Evolutionary conservation across 2,113 vertebrate genomes (phyloP), one percentile per base, ranked within the genome.

Genomic region (Nanorana parkeri): DNA sequence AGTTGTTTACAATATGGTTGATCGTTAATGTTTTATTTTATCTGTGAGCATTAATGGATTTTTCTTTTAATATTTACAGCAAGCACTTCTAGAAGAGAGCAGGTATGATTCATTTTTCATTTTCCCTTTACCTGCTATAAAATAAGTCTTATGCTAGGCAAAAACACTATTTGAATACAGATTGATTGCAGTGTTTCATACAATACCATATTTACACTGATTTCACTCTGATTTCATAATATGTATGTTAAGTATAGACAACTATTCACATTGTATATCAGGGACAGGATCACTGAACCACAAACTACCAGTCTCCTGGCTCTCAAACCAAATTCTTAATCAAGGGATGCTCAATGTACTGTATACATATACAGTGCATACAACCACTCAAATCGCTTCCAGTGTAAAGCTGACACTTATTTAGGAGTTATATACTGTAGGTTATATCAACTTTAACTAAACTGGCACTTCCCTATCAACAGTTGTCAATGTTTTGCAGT

Each of bases 31-130:
- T 78, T 81, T 51, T 41, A 60, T 55, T 82, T 81, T 79, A 66
- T 71, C 17, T 73, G 19, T 54, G 52, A 56, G 55, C 26, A 68
- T 21, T 47, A 78, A 73, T 83, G 64, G 21, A 60, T 32, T 56
- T 79, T 82, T 58, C 1, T n/a, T 88, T 86, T 87, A 86, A 17
- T 88, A 10, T 86, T 93, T 92, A n/a, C 89, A 95, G 94, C 93
- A 89, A 93, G 88, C 87, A 85, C 91, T 85, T 83, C 90, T 88
- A 89, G 92, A 87, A 91, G 89, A 86, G 88, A 90, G 83, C 90
- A 95, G 94, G 93, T 94, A 93, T 75, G 91, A 81, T 55, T 67
- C 2, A 76, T 83, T 47, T 76, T 41, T 10, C 23, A 68, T 83
- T 75, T 68, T 61, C 54, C 54, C 26, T 83, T 75, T 68, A 68